Evolutionary conservation across 2,113 vertebrate species (phyloP).

Genomic region (Ranitomeya variabilis): DNA sequence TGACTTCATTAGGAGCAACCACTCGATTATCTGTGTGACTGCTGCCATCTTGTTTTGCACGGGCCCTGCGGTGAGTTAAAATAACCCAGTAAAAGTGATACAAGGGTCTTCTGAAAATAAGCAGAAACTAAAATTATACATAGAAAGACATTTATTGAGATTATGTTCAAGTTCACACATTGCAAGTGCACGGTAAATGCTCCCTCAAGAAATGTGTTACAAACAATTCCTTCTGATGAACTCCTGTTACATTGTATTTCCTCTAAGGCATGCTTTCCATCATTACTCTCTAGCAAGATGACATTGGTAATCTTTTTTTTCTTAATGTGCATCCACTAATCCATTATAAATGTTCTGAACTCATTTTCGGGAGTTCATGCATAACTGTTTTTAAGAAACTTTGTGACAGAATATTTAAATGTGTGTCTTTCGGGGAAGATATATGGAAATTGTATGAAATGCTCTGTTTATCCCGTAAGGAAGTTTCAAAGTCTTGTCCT

Average conservation of each 20-base stretch:
- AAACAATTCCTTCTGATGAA: not conserved
- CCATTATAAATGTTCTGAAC: not conserved
- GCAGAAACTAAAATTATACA: not conserved
- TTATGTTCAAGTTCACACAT: not conserved
- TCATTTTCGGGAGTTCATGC: accelerated
- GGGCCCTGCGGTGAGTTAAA: too few species aligned
- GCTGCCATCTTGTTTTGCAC: too few species aligned
- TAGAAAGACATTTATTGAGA: not conserved
- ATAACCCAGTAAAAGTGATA: not conserved
- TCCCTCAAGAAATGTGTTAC: not conserved
- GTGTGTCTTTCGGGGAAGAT: slow-evolving; percentile 14
- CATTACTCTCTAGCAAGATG: slow-evolving; percentile 26
- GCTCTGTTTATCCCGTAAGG: slow-evolving; percentile 27
- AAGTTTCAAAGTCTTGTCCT: slow-evolving; percentile 30
- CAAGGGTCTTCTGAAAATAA: not conserved
- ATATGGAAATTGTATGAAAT: slow-evolving; percentile 43
- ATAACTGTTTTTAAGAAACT: slow-evolving; percentile 42
- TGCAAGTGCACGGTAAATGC: not conserved
- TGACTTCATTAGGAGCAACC: too few species aligned
- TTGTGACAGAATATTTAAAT: slow-evolving; percentile 27
- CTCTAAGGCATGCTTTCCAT: slow-evolving; percentile 15
- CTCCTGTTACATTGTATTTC: not conserved
- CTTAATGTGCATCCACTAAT: slow-evolving; percentile 37
- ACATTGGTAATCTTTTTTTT: slow-evolving; percentile 48
- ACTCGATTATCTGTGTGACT: too few species aligned